Evolutionary conservation across 1,140 invertebrate genomes (phyloP).

Genomic region (Hyles euphorbiae): DNA sequence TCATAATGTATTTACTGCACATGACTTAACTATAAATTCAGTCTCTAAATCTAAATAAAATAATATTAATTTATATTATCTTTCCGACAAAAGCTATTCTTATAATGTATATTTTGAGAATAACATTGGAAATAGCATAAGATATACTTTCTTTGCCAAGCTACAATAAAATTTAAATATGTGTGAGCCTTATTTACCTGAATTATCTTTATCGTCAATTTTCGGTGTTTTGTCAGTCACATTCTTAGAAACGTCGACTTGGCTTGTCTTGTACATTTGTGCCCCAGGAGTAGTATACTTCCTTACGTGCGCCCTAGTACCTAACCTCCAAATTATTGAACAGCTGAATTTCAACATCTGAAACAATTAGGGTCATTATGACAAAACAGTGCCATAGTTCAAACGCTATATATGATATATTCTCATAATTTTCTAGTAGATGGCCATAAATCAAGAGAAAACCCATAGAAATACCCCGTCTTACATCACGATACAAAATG

Average conservation of each 20-base stretch:
- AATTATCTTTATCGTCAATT: slow-evolving; percentile 30
- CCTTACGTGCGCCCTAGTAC: slow-evolving; percentile 47
- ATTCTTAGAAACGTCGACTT: slow-evolving; percentile 36
- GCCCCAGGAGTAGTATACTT: slow-evolving; percentile 54
- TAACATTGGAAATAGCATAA: no score
- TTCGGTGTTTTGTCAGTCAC: slow-evolving; percentile 25
- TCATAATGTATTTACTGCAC: no score
- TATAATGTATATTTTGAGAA: no score
- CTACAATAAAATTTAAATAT: not conserved
- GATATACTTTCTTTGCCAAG: no score
- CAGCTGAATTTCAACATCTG: slow-evolving; percentile 72
- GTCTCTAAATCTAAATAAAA: no score
- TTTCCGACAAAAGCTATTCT: no score
- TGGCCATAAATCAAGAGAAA: not conserved
- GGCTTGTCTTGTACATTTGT: slow-evolving; percentile 49
- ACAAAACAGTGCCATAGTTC: not conserved
- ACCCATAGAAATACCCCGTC: slow-evolving; percentile 31
- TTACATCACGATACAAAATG: slow-evolving; percentile 55
- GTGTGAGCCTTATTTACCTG: slow-evolving; percentile 26
- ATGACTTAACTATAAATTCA: no score
- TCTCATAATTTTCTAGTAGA: not conserved
- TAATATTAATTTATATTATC: no score
- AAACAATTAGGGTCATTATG: slow-evolving; percentile 22
- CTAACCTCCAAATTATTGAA: slow-evolving; percentile 69
- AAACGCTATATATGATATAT: no score